Evolutionary conservation across 1,140 invertebrate species (phyloP).

Genomic region (Stenopsyche tienmushanensis): DNA sequence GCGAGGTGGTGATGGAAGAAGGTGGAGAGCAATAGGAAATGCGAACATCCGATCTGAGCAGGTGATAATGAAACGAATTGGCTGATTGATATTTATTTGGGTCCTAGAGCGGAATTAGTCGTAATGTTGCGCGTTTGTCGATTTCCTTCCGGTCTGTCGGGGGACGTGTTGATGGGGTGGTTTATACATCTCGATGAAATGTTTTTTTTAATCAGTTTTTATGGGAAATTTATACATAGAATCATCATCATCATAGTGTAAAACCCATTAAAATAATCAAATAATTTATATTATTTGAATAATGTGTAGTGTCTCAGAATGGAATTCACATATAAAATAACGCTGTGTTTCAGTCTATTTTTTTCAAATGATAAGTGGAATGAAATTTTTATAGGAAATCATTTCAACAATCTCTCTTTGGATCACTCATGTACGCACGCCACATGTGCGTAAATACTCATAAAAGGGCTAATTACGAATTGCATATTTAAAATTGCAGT

Average conservation of each 20-base stretch:
- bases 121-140: conserved; percentile 31
- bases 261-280: no score
- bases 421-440: no score
- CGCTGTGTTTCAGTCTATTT: no score
- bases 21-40: conserved; percentile 11
- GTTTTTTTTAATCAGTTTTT: neutral
- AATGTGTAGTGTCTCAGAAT: no score
- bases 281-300: no score
- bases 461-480: no score
- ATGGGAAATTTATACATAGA: neutral
- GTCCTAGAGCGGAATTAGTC: conserved; percentile 35
- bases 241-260: neutral
- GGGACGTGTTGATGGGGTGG: neutral
- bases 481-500: no score
- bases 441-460: no score
- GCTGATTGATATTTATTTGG: conserved; percentile 43
- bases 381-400: no score
- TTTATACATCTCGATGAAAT: neutral
- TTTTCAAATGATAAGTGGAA: no score
- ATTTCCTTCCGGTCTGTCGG: conserved; percentile 8
- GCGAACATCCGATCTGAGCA: conserved; percentile 39
- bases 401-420: no score
- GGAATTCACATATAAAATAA: no score
- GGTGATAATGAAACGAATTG: conserved; percentile 42
- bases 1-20: neutral